A percentile compares a stretch with the other conserved stretches of the same genome.
These are phyloP conservation scores for Drosophila nr. perissopoda DNA, from an alignment of 2,888 invertebrate genomes.

Conservation along the genomic window DNA sequence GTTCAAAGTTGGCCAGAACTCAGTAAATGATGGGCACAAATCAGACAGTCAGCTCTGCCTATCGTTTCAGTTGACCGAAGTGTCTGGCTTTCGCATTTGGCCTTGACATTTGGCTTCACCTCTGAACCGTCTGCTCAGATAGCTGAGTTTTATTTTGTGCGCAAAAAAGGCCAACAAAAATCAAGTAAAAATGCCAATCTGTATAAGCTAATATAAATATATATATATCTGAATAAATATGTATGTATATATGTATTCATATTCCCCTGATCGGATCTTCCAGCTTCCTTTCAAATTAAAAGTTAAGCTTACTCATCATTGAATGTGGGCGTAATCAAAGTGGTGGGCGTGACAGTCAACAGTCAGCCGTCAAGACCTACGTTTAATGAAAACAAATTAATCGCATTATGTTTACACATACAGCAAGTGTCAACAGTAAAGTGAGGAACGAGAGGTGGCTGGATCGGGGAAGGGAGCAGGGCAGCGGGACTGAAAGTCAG, in stretches of 20 bases:
- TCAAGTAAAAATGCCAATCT: conserved; percentile 12
- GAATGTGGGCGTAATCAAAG: conserved; percentile 1
- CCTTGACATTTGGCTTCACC: conserved; percentile 60
- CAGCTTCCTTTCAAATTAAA: conserved; percentile 56
- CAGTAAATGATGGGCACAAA: conserved; percentile 12
- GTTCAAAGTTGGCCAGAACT: conserved; percentile 6
- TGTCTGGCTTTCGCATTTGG: conserved; percentile 29
- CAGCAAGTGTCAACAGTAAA: neutral
- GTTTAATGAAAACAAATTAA: conserved; percentile 76
- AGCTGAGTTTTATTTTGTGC: neutral
- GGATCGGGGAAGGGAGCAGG: neutral
- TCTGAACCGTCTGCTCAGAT: conserved; percentile 54
- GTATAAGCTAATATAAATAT: neutral
- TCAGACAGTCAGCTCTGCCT: conserved; percentile 10
- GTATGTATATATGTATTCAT: neutral
- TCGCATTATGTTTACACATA: conserved; percentile 69
- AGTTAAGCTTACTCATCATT: conserved; percentile 53
- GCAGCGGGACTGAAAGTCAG: conserved; percentile 7
- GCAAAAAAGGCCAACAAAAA: conserved; percentile 27
- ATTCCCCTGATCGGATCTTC: conserved; percentile 10
- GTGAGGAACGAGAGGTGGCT: neutral
- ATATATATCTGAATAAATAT: neutral
- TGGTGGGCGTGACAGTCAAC: conserved; percentile 3
- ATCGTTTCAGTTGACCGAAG: conserved; percentile 12
- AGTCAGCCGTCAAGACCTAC: conserved; percentile 37